phyloP scores from a whole-genome alignment of 2,113 vertebrate genomes.

The Chaenogobius annularis region DNA sequence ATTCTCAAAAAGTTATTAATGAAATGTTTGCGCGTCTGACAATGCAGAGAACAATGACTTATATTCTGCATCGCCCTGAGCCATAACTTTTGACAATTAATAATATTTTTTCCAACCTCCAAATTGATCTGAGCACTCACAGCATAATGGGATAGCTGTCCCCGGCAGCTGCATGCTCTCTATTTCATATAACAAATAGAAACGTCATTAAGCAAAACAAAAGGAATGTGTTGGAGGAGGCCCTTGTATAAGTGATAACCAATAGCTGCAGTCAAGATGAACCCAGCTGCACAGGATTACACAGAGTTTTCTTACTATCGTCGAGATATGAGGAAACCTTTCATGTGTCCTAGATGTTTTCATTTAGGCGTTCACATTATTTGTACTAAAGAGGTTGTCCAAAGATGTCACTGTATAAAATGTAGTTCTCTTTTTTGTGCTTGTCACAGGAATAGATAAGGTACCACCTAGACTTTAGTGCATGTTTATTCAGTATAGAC shows the following conservation, averaged over 20 bases:
- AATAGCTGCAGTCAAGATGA: slow-evolving; percentile 5
- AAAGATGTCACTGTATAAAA: not conserved
- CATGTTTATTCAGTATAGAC: too few relatives aligned
- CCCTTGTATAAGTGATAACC: slow-evolving; percentile 6
- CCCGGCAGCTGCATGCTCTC: slow-evolving; percentile 15
- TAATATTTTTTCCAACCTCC: slow-evolving; percentile 28
- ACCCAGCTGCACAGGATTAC: slow-evolving; percentile 8
- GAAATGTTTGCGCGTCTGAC: slow-evolving; percentile 16
- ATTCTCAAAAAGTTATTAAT: not conserved
- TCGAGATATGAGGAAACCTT: not conserved
- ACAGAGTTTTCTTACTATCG: slow-evolving; percentile 1
- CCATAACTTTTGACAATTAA: slow-evolving; percentile 9
- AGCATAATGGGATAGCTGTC: slow-evolving; percentile 24
- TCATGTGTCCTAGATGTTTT: not conserved
- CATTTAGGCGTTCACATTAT: not conserved
- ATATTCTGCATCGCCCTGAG: slow-evolving; percentile 16
- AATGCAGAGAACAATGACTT: slow-evolving; percentile 12
- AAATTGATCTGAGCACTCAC: slow-evolving; percentile 28
- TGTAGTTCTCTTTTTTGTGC: not conserved
- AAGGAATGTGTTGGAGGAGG: slow-evolving; percentile 7
- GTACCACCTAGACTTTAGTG: not conserved
- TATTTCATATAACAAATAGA: slow-evolving; percentile 20
- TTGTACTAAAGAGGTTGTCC: not conserved
- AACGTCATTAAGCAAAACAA: slow-evolving; percentile 25
- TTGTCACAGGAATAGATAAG: not conserved